Evolutionary conservation across 2,797 vertebrate genomes (phyloP).

Genomic region (Sternotherus odoratus): DNA sequence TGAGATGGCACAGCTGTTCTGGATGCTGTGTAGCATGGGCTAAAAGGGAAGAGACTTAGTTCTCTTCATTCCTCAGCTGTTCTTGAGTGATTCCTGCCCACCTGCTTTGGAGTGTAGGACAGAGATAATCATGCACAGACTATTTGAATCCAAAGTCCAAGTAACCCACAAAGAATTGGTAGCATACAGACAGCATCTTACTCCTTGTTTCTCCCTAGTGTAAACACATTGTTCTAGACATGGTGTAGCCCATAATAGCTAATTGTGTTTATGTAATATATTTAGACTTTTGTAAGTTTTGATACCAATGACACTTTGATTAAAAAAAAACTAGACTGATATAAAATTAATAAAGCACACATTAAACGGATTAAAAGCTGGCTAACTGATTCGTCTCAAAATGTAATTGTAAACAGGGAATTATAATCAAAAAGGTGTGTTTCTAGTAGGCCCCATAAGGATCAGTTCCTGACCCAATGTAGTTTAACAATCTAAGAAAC

Average conservation of each 20-base stretch:
- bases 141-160: neutral
- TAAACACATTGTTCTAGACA: neutral
- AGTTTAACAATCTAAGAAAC: no score
- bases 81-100: neutral
- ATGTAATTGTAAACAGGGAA: no score
- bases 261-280: no score
- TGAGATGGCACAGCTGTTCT: fast-evolving
- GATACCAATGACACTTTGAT: no score
- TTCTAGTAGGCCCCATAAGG: no score
- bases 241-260: neutral
- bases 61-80: neutral
- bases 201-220: neutral
- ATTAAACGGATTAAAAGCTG: no score
- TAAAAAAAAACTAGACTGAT: no score
- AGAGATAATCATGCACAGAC: neutral
- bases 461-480: no score
- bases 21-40: neutral
- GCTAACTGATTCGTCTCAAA: no score
- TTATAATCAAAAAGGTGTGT: no score
- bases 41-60: neutral
- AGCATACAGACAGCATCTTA: neutral
- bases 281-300: no score
- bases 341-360: no score
- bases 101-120: neutral
- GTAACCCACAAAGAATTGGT: neutral